A percentile compares a stretch with the other conserved stretches of the same genome.
Evolutionary conservation across 2,888 invertebrate species (phyloP).

Genomic region (Megamerina dolium): DNA sequence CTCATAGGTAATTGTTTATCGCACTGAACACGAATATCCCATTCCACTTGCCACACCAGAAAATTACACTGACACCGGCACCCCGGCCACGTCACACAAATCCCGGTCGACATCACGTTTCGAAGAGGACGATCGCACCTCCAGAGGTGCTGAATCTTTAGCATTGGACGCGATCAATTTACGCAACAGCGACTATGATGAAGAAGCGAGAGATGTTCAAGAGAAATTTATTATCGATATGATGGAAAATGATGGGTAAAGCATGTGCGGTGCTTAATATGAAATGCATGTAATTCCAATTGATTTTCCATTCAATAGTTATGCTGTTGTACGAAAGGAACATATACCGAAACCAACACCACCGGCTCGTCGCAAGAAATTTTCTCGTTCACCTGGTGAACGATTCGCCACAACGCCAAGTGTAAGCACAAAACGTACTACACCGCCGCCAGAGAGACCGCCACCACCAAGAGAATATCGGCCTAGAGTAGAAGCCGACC

Average conservation of each 20-base stretch:
- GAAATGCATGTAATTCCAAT: not conserved
- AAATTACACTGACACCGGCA: constrained; percentile 53
- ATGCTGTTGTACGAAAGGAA: constrained; percentile 71
- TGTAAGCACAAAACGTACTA: constrained; percentile 14
- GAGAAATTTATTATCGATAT: constrained; percentile 46
- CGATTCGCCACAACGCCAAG: constrained; percentile 68
- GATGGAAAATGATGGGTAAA: constrained; percentile 40
- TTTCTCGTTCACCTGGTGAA: constrained; percentile 54
- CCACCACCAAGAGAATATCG: constrained; percentile 58
- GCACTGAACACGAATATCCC: constrained; percentile 61
- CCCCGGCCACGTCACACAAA: constrained; percentile 54
- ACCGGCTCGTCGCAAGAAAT: constrained; percentile 56
- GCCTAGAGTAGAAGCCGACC: constrained; percentile 20
- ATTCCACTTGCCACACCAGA: constrained; percentile 55
- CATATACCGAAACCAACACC: constrained; percentile 58
- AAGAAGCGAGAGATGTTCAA: constrained; percentile 22
- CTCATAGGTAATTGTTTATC: constrained; percentile 58
- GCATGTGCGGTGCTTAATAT: not conserved
- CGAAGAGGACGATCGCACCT: constrained; percentile 64
- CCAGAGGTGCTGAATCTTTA: constrained; percentile 64
- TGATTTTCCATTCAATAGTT: constrained; percentile 52
- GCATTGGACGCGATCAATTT: constrained; percentile 7
- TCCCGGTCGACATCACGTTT: constrained; percentile 55
- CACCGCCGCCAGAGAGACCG: constrained; percentile 54
- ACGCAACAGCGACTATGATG: constrained; percentile 34